These are phyloP conservation scores for Bombyx huttoni DNA, from an alignment of 2,888 invertebrate species.

Conservation along the genomic window DNA sequence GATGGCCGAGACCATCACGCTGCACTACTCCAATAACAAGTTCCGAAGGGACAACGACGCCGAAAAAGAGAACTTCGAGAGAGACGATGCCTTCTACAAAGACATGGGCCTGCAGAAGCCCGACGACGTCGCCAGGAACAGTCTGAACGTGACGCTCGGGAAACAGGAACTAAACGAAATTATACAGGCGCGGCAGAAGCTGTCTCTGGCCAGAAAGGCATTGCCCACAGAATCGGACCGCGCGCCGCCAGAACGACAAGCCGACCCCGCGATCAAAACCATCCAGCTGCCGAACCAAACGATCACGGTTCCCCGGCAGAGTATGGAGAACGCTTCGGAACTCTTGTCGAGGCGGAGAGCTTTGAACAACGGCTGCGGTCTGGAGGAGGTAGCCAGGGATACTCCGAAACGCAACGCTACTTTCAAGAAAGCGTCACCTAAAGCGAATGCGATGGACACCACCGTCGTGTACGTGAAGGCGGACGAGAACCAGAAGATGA, in stretches of 20 bases:
- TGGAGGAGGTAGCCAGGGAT: constrained; percentile 36
- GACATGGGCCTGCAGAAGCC: constrained; percentile 46
- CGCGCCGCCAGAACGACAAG: constrained; percentile 28
- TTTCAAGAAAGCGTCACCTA: constrained; percentile 49
- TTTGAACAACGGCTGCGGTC: constrained; percentile 34
- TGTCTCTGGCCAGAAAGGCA: constrained; percentile 52
- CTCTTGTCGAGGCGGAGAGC: constrained; percentile 48
- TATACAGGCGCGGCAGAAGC: constrained; percentile 58
- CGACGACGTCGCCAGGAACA: constrained; percentile 36
- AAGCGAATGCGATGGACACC: constrained; percentile 36
- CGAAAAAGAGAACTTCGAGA: constrained; percentile 61
- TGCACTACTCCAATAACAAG: constrained; percentile 55
- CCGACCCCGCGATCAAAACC: constrained; percentile 41
- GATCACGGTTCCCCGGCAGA: constrained; percentile 51
- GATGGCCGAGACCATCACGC: constrained; percentile 49
- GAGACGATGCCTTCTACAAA: constrained; percentile 55
- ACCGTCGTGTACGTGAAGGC: constrained; percentile 46
- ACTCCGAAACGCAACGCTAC: constrained; percentile 51
- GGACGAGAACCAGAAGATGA: constrained; percentile 39
- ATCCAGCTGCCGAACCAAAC: constrained; percentile 58
- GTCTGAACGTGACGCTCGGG: constrained; percentile 51
- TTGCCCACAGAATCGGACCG: constrained; percentile 47
- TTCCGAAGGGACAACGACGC: constrained; percentile 40
- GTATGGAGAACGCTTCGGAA: constrained; percentile 59
- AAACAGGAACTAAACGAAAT: constrained; percentile 63